A percentile compares a stretch with the other conserved stretches of the same genome.
Conservation (phyloP, 2,797 vertebrate species). For the Tadarida brasiliensis region DNA sequence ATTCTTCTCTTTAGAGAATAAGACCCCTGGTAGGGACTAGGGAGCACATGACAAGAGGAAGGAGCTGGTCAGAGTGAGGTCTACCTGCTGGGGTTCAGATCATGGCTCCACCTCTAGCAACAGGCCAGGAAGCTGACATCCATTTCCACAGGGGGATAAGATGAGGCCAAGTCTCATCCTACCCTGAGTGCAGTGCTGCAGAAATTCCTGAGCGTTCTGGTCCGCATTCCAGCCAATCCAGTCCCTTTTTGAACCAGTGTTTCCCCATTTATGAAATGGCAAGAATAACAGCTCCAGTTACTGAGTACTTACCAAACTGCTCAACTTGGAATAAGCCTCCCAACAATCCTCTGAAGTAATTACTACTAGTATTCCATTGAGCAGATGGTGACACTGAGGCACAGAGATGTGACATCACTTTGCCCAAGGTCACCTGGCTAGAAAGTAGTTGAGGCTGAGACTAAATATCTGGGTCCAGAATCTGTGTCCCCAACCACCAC, state of each 20-base stretch:
- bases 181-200: neutral
- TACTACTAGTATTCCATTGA: neutral
- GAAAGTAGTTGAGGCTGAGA: neutral
- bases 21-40: neutral
- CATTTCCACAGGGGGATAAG: neutral
- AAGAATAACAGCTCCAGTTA: neutral
- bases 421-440: neutral
- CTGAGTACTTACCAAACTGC: neutral
- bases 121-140: neutral
- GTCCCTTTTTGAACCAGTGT: neutral
- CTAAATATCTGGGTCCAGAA: neutral
- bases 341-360: neutral
- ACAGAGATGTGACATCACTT: neutral
- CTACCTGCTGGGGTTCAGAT: neutral
- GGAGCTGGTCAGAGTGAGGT: neutral
- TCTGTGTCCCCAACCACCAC: neutral
- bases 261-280: neutral
- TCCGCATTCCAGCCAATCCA: neutral
- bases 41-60: neutral
- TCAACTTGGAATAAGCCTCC: neutral
- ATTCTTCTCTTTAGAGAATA: conserved; percentile 4
- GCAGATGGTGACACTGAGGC: neutral
- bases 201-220: neutral
- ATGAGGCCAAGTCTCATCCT: neutral
- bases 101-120: neutral